Base-by-base conservation (phyloP, 2,797 vertebrate genomes). In the Gallinago solitaria region DNA sequence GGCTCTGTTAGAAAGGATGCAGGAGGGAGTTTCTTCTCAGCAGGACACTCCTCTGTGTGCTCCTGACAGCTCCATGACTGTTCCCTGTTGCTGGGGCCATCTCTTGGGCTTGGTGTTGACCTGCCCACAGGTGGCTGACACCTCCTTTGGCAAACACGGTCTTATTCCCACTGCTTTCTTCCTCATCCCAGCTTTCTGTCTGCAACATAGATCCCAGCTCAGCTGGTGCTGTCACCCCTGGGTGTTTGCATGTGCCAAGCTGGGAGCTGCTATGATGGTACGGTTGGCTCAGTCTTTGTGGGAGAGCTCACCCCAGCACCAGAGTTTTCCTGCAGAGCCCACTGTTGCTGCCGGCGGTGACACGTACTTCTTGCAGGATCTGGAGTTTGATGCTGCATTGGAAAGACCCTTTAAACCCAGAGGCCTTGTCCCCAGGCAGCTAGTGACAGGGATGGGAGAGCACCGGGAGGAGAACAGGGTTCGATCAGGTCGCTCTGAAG, bases 401-500 rank as follows among this genome's bases (percentile, higher is more conserved):
- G 73, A 67, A 92, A 93, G 56, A 74, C 75, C 39, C 35, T 90
- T 75, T 67, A 86, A 90, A 91, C 43, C 59, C 41, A 37, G 2
- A 60, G 39, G 41, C 35, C 83, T 85, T 67, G 71, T 89, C 30
- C 69, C 56, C 50, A 54, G 59, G 65, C 45, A 85, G 64, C 54
- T 53, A 78, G 73, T 4, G 5, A 59, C 35, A 60, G 54, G 59
- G 19, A 70, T 30, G 37, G 41, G 45, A 69, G 37, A 87, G 23
- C 64, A 67, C 30, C 2, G 0, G 19, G 61, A 89, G 57, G 47
- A 80, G 64, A 83, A 67, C 92, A 79, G 91, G 2, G 2, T 81
- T 93, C 69, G 74, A 65, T 84, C 90, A 91, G 75, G 81, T 89
- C 53, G 88, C 85, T 90, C 57, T 78, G 76, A 88, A 82, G 51